phyloP scores from a whole-genome alignment of 2,888 invertebrate genomes.

The Drosophila lacicola region DNA sequence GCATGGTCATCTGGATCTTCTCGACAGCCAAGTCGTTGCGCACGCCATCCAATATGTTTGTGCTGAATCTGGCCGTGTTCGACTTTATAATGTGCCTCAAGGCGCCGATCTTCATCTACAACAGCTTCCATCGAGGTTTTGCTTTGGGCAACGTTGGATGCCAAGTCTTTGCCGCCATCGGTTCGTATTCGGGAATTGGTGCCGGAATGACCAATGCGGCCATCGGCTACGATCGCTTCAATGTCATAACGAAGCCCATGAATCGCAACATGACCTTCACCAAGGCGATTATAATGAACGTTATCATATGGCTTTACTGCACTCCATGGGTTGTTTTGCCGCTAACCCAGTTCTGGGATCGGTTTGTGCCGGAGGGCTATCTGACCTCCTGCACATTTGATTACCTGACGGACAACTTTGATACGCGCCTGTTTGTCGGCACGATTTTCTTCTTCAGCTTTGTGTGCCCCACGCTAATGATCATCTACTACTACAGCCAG shows the following conservation, averaged over 20 bases:
- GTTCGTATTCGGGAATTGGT: conserved; percentile 91
- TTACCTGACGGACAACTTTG: conserved; percentile 91
- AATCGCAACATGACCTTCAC: conserved; percentile 92
- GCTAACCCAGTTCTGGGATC: conserved; percentile 92
- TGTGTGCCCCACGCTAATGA: conserved; percentile 90
- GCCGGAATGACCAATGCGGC: conserved; percentile 93
- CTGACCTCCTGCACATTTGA: conserved; percentile 94
- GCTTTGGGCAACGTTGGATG: conserved; percentile 91
- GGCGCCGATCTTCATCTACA: conserved; percentile 93
- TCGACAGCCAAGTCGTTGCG: conserved; percentile 82
- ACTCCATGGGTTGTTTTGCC: conserved; percentile 93
- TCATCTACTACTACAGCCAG: conserved; percentile 93
- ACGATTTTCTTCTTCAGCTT: conserved; percentile 92
- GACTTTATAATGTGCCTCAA: conserved; percentile 95
- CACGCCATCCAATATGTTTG: conserved; percentile 92
- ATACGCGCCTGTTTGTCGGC: conserved; percentile 91
- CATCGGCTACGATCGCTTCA: conserved; percentile 92
- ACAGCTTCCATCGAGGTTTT: conserved; percentile 91
- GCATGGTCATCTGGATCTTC: conserved; percentile 91
- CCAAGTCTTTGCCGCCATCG: conserved; percentile 91
- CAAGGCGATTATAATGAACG: conserved; percentile 91
- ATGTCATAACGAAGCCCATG: conserved; percentile 92
- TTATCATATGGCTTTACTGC: conserved; percentile 90
- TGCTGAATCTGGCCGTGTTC: conserved; percentile 92
- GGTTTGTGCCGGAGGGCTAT: conserved; percentile 94